Percentiles rank a stretch among this genome's conserved stretches.
These are phyloP conservation scores for Neotoxoptera formosana DNA, from an alignment of 1,140 invertebrate species.

Conservation along the genomic window DNA sequence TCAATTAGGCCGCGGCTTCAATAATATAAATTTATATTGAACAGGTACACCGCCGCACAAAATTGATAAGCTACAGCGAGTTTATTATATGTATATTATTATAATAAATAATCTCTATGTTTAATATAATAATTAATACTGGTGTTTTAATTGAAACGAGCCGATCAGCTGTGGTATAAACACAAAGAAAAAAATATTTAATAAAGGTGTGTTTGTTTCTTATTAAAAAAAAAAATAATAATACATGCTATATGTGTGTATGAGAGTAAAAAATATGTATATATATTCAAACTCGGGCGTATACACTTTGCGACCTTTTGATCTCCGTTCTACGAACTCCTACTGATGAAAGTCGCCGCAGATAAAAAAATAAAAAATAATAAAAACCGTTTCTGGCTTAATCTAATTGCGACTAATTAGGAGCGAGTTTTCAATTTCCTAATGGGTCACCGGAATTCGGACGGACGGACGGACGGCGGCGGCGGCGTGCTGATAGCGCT, in stretches of 20 bases:
- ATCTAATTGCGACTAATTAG: slow-evolving; percentile 20
- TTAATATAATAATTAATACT: not conserved
- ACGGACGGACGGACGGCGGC: not conserved
- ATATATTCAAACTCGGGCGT: not conserved
- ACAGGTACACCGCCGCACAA: too few relatives aligned
- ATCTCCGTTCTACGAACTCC: slow-evolving; percentile 24
- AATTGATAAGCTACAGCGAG: not conserved
- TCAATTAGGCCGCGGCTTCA: slow-evolving; percentile 33
- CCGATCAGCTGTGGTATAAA: not conserved
- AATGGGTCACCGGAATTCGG: not conserved
- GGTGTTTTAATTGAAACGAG: slow-evolving; percentile 45
- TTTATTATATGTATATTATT: not conserved
- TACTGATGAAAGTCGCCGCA: slow-evolving; percentile 28
- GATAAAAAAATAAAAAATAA: slow-evolving; percentile 22
- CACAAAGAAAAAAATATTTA: not conserved
- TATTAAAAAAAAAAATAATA: slow-evolving; percentile 18
- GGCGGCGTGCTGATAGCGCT: not conserved
- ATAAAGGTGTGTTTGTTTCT: slow-evolving; percentile 28
- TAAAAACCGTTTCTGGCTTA: not conserved
- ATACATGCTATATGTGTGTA: not conserved
- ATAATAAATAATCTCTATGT: slow-evolving; percentile 20
- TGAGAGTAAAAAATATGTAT: too few relatives aligned
- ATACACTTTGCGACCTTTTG: not conserved
- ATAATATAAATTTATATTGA: not conserved
- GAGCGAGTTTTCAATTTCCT: slow-evolving; percentile 28